phyloP scores from a whole-genome alignment of 2,797 vertebrate genomes.

The Enteromius argenteus region DNA sequence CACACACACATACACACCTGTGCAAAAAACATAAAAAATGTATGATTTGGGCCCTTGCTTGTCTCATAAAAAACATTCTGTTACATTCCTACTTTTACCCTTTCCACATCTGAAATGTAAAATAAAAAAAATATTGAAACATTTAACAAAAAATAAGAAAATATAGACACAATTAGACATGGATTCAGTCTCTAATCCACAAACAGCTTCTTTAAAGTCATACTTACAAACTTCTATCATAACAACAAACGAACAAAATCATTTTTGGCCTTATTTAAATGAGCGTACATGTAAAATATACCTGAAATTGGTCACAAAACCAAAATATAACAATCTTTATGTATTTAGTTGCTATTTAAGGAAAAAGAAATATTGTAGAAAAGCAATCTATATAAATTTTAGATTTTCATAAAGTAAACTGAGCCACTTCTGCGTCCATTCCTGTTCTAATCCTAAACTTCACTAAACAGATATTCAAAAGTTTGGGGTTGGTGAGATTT shows the following conservation, averaged over 20 bases:
- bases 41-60: slow-evolving; percentile 31
- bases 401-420: slow-evolving; percentile 6
- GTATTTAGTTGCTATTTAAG: slow-evolving; percentile 20
- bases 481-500: background rate
- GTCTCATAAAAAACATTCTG: slow-evolving; percentile 39
- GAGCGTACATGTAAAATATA: slow-evolving; percentile 73
- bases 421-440: background rate
- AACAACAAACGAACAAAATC: slow-evolving; percentile 61
- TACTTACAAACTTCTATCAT: slow-evolving; percentile 60
- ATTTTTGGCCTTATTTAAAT: slow-evolving; percentile 78
- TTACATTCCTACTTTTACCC: slow-evolving; percentile 9
- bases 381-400: background rate
- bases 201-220: slow-evolving; percentile 11
- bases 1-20: slow-evolving; percentile 27
- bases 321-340: slow-evolving; percentile 29
- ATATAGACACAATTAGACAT: slow-evolving; percentile 6
- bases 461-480: background rate
- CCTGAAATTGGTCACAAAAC: slow-evolving; percentile 74
- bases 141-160: background rate
- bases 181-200: slow-evolving; percentile 28
- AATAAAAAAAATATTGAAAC: background rate
- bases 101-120: slow-evolving; percentile 6
- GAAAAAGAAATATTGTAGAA: slow-evolving; percentile 3
- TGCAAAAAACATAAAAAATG: slow-evolving; percentile 24
- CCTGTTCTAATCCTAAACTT: background rate